phyloP scores from a whole-genome alignment of 1,140 invertebrate species.

The Streblospio benedicti region DNA sequence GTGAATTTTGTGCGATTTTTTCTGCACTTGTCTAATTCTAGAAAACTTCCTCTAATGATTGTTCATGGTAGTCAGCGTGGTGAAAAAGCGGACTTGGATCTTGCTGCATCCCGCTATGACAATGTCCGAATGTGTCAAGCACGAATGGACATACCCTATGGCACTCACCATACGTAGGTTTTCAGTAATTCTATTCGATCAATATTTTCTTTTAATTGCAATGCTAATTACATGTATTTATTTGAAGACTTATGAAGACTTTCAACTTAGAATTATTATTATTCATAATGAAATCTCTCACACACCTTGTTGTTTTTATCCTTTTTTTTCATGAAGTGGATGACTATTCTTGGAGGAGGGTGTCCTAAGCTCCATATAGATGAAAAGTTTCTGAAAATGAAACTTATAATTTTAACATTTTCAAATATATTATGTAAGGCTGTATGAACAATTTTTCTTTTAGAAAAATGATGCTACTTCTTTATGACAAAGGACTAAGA shows the following conservation, averaged over 20 bases:
- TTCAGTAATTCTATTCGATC: too few relatives aligned
- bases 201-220: too few relatives aligned
- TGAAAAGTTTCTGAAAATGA: too few relatives aligned
- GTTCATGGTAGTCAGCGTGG: conserved; percentile 66
- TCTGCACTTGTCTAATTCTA: too few relatives aligned
- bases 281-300: background rate
- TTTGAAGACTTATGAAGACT: conserved; percentile 16
- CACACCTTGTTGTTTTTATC: too few relatives aligned
- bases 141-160: conserved; percentile 57
- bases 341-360: too few relatives aligned
- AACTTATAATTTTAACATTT: too few relatives aligned
- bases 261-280: conserved; percentile 1
- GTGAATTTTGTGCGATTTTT: too few relatives aligned
- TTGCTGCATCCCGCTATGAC: conserved; percentile 28
- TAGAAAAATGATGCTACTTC: conserved; percentile 78
- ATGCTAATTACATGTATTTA: too few relatives aligned
- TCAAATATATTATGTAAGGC: background rate
- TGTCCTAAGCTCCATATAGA: too few relatives aligned
- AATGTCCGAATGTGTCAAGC: conserved; percentile 44
- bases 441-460: too few relatives aligned
- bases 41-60: conserved; percentile 61
- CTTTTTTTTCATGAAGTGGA: too few relatives aligned
- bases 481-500: conserved; percentile 69
- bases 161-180: conserved; percentile 76
- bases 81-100: conserved; percentile 33